phyloP scores from a whole-genome alignment of 1,140 invertebrate species.

The Apocrypta bakeri region DNA sequence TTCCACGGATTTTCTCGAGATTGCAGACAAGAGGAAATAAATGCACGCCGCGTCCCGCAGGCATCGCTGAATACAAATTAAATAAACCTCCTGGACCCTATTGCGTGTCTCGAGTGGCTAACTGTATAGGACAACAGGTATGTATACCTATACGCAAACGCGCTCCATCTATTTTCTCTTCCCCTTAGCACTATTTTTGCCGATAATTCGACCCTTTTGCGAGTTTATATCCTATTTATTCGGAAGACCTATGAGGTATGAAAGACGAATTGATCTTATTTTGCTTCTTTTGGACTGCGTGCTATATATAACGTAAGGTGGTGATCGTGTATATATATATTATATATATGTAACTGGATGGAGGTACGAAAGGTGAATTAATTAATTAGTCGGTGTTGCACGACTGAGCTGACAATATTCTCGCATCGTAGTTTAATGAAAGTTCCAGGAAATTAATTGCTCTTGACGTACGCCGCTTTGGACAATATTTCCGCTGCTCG shows the following conservation, averaged over 20 bases:
- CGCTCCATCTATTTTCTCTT: neutral
- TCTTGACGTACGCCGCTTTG: neutral
- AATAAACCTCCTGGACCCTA: slow-evolving; percentile 8
- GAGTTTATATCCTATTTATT: neutral
- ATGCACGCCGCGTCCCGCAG: slow-evolving; percentile 13
- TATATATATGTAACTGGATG: neutral
- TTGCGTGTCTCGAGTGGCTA: slow-evolving; percentile 24
- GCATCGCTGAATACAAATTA: slow-evolving; percentile 33
- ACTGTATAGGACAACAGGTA: neutral
- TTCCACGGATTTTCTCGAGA: neutral
- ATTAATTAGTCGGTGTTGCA: neutral
- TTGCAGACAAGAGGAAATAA: neutral
- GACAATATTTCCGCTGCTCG: no score
- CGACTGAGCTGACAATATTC: no score
- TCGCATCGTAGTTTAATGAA: neutral
- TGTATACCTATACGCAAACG: no score
- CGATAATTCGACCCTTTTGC: neutral
- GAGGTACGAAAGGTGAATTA: neutral
- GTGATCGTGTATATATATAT: no score
- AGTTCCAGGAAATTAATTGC: neutral
- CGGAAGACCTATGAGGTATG: no score
- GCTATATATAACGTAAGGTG: no score
- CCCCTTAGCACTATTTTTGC: neutral
- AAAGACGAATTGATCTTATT: no score
- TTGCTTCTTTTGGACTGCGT: no score